Percentiles rank a stretch among this genome's conserved stretches.
Evolutionary conservation across 2,797 vertebrate genomes (phyloP).

Genomic region (Orientallactaga sibirica): DNA sequence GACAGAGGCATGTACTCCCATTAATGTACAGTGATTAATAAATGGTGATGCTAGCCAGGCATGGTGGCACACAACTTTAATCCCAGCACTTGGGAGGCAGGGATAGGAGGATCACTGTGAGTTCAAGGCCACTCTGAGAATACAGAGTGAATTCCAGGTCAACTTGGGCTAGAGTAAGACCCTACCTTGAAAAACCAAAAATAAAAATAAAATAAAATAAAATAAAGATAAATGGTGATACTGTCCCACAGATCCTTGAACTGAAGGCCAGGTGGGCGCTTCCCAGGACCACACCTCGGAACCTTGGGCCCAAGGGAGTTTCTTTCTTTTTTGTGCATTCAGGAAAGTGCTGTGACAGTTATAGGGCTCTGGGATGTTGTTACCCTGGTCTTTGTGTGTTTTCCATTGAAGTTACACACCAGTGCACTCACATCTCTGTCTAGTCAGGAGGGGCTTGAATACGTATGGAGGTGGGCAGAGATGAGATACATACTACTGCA

Average conservation of each 20-base stretch:
- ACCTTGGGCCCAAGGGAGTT: neutral
- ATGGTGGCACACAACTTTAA: too few species aligned
- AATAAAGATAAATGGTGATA: neutral
- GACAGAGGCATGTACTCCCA: neutral
- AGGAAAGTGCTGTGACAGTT: neutral
- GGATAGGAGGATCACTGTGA: too few species aligned
- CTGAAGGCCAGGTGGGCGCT: neutral
- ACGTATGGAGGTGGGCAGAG: slow-evolving; percentile 6
- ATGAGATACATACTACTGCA: neutral
- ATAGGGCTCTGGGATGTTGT: neutral
- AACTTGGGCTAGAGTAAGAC: too few species aligned
- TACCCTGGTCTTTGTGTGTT: neutral
- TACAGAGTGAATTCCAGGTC: too few species aligned
- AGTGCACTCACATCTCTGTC: neutral
- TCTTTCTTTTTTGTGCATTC: neutral
- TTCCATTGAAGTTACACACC: neutral
- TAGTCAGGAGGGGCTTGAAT: neutral
- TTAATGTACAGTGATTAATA: neutral
- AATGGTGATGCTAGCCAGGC: neutral
- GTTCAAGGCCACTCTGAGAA: too few species aligned
- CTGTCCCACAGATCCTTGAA: neutral
- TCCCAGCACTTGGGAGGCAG: too few species aligned
- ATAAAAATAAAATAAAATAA: too few species aligned
- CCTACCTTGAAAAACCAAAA: too few species aligned
- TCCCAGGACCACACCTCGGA: neutral